These are phyloP conservation scores for Autographa pulchrina DNA, from an alignment of 2,888 invertebrate species.

Conservation along the genomic window DNA sequence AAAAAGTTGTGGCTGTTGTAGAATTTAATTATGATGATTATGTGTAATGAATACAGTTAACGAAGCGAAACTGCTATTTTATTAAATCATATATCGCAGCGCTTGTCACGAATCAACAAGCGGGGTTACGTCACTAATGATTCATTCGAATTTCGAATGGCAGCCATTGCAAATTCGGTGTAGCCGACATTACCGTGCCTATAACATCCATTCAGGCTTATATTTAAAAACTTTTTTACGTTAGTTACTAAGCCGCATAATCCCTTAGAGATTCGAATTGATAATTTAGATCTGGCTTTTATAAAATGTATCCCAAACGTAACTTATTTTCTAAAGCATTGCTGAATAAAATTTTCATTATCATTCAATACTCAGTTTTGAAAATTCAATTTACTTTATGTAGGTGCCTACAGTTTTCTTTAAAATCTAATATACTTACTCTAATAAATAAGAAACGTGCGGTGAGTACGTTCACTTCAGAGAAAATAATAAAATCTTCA, in stretches of 20 bases:
- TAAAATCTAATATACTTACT: background rate
- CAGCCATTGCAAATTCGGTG: slow-evolving; percentile 31
- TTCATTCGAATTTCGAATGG: slow-evolving; percentile 55
- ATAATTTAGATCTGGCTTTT: background rate
- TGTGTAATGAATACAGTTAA: slow-evolving; percentile 45
- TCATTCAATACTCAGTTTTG: background rate
- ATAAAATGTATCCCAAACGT: background rate
- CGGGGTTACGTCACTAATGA: slow-evolving; percentile 65
- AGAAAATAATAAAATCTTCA: slow-evolving; percentile 41
- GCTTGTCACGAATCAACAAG: slow-evolving; percentile 58
- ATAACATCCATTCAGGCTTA: slow-evolving; percentile 16
- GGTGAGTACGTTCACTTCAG: slow-evolving; percentile 1
- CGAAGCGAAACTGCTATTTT: slow-evolving; percentile 58
- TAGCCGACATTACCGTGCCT: background rate
- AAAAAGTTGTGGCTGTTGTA: too few relatives aligned
- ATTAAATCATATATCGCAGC: slow-evolving; percentile 63
- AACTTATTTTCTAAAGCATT: too few relatives aligned
- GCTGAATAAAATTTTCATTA: background rate
- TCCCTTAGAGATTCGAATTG: slow-evolving; percentile 7
- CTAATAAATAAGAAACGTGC: background rate
- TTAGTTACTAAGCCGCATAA: background rate
- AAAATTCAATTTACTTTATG: background rate
- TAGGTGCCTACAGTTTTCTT: background rate
- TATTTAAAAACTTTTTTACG: slow-evolving; percentile 19
- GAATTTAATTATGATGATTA: slow-evolving; percentile 9